Conservation (phyloP, 2,888 invertebrate genomes). For the Cybosia mesomella region DNA sequence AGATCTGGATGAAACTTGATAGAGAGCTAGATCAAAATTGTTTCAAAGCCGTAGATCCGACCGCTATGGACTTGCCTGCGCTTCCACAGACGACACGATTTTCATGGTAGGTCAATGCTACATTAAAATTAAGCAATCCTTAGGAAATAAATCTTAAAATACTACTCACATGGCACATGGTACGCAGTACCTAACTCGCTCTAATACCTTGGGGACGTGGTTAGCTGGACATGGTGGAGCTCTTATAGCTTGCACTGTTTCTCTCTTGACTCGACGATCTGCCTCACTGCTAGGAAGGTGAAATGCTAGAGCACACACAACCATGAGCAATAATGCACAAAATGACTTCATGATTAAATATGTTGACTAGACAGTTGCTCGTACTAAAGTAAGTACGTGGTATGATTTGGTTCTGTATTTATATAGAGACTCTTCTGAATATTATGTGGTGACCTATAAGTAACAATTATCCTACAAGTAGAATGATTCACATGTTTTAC, state of each 20-base stretch:
- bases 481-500: neutral
- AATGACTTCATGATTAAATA: neutral
- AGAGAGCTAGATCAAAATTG: too few species aligned
- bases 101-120: too few species aligned
- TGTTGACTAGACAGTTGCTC: neutral
- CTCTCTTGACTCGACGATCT: neutral
- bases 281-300: neutral
- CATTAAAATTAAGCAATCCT: too few species aligned
- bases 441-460: neutral
- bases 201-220: neutral
- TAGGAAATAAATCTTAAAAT: neutral
- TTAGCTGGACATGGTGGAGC: neutral
- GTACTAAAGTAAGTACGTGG: neutral
- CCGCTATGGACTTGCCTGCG: too few species aligned
- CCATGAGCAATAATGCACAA: neutral
- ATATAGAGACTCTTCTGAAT: too few species aligned
- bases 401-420: neutral
- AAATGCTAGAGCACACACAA: neutral
- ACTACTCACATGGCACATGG: constrained; percentile 7
- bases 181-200: neutral
- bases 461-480: neutral
- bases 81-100: too few species aligned
- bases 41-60: too few species aligned
- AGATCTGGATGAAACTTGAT: too few species aligned
- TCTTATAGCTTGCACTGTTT: neutral